A percentile compares a stretch with the other conserved stretches of the same genome.
Evolutionary conservation across 1,140 invertebrate genomes (phyloP).

Genomic region (Telenomus remus): DNA sequence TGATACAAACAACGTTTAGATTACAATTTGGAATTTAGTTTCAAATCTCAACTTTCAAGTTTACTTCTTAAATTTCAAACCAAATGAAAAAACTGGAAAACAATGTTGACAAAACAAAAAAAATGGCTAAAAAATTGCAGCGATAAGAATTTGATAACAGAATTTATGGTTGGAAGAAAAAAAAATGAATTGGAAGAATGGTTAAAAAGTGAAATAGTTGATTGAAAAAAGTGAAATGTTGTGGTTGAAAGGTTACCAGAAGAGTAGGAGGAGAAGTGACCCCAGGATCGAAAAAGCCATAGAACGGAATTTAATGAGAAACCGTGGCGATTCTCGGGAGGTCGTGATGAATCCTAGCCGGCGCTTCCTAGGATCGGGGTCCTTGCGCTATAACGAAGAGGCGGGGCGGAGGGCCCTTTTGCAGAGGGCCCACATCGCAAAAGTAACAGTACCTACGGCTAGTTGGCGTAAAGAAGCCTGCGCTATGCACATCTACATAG

Average conservation of each 20-base stretch:
- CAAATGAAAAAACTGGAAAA: no score
- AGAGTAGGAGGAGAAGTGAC: no score
- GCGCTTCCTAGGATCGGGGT: constrained; percentile 50
- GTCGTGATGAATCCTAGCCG: constrained; percentile 51
- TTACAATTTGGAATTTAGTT: no score
- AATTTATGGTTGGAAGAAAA: no score
- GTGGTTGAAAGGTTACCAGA: no score
- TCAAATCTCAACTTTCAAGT: no score
- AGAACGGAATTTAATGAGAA: constrained; percentile 44
- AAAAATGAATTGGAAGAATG: no score
- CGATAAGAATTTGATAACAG: no score
- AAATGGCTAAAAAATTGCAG: no score
- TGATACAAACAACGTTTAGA: no score
- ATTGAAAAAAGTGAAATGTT: constrained; percentile 22
- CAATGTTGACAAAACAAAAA: no score
- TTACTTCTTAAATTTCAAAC: no score
- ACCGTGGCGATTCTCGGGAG: constrained; percentile 41
- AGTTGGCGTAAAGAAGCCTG: constrained; percentile 64
- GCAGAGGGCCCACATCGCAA: constrained; percentile 66
- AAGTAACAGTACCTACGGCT: constrained; percentile 72
- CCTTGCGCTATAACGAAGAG: constrained; percentile 34
- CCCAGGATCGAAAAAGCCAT: constrained; percentile 33
- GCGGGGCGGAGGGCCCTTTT: constrained; percentile 57
- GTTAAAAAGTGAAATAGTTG: neutral
- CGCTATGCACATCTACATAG: constrained; percentile 45